Evolutionary conservation across 2,888 invertebrate genomes (phyloP), one percentile per base, ranked within the genome.

Genomic region (Harmothoe impar): DNA sequence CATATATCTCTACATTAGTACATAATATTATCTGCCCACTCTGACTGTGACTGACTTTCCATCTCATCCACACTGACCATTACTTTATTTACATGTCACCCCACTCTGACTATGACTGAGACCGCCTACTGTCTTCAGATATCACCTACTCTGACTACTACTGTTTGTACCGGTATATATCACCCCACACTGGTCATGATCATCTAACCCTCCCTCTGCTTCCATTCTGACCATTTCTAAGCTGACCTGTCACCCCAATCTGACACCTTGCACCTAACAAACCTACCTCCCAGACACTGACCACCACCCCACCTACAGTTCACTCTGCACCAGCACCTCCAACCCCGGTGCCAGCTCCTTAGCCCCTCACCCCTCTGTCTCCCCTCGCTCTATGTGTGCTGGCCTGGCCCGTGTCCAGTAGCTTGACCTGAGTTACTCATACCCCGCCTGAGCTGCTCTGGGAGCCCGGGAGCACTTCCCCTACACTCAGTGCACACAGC

Each of bases 341-440:
- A n/a, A 20, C 3, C 62, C 3, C 20, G 1, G 62, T 62, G 62
- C 62, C n/a, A n/a, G 23, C 7, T n/a, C 3, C 62, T 62, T 20
- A 62, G 62, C 62, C 23, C 62, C 54, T 52, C 54, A 52, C 54
- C 17, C 17, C n/a, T n/a, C n/a, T n/a, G n/a, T n/a, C n/a, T 43
- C 43, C 43, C 43, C 43, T 15, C 15, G 62, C 62, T 62, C 62
- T 62, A 43, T 43, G 43, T 43, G 10, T 43, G 43, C 15, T 62
- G 62, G 15, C 15, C 62, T 62, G 62, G 23, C n/a, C 62, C 1
- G 23, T n/a, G 62, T 20, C 62, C 62, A 20, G 62, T 62, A 62
- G 23, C 23, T 62, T 62, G 62, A n/a, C 62, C 62, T 62, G 62
- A 62, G n/a, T n/a, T 20, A n/a, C 62, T 62, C 62, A n/a, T 62